A percentile compares a stretch with the other conserved stretches of the same genome.
phyloP scores from a whole-genome alignment of 1,140 invertebrate species.

The Heliothis subflexa region DNA sequence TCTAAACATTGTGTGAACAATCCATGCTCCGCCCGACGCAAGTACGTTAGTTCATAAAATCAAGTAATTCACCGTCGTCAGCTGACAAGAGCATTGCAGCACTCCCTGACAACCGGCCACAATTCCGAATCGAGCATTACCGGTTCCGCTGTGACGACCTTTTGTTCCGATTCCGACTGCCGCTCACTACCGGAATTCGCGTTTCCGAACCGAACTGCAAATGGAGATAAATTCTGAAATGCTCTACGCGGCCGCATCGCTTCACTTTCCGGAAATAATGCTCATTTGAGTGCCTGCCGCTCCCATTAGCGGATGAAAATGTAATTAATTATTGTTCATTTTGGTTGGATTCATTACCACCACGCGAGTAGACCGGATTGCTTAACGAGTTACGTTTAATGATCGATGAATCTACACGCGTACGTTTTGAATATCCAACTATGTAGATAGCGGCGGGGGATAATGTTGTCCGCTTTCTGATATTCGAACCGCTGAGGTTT shows the following conservation, averaged over 20 bases:
- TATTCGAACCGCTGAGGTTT: constrained; percentile 5
- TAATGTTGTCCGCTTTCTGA: constrained; percentile 1
- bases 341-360: constrained; percentile 58
- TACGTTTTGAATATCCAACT: constrained; percentile 19
- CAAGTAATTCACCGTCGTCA: constrained; percentile 51
- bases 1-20: not conserved
- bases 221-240: constrained; percentile 67
- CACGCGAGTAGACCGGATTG: constrained; percentile 52
- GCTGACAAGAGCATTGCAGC: constrained; percentile 59
- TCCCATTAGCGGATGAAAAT: constrained; percentile 62
- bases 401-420: constrained; percentile 46
- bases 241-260: constrained; percentile 50
- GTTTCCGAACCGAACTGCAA: constrained; percentile 66
- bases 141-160: constrained; percentile 69
- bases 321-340: constrained; percentile 67
- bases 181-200: constrained; percentile 58
- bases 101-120: constrained; percentile 57
- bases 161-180: constrained; percentile 62
- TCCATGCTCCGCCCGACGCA: not conserved
- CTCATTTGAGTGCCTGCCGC: constrained; percentile 56
- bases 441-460: constrained; percentile 3
- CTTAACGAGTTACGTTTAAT: constrained; percentile 53
- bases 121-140: constrained; percentile 71
- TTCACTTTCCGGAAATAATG: constrained; percentile 60
- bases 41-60: constrained; percentile 47